Conservation (phyloP, 2,113 vertebrate genomes). For the Zapornia atra region DNA sequence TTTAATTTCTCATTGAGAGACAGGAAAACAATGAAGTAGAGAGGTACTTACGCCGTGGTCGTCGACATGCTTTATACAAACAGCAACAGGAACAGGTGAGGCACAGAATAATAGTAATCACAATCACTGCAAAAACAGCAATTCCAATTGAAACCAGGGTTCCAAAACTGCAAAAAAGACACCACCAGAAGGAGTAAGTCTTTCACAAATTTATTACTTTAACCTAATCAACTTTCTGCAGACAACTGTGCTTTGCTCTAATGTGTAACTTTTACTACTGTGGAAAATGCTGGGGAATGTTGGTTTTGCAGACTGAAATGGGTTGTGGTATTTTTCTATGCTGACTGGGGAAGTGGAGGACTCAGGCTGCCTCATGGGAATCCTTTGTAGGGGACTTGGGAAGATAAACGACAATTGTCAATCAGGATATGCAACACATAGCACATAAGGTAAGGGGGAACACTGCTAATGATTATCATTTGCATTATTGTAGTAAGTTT, state of each 20-base stretch:
- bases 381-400: too few species aligned
- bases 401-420: too few species aligned
- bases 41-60: constrained; percentile 81
- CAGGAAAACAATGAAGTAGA: not conserved
- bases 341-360: too few species aligned
- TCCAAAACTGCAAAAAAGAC: constrained; percentile 65
- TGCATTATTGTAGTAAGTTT: too few species aligned
- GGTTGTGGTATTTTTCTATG: too few species aligned
- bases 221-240: not conserved
- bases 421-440: too few species aligned
- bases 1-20: not conserved
- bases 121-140: constrained; percentile 4
- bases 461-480: too few species aligned
- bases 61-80: constrained; percentile 88
- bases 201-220: not conserved
- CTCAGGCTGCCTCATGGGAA: too few species aligned
- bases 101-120: constrained; percentile 82
- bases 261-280: not conserved
- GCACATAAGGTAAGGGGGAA: too few species aligned
- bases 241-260: not conserved
- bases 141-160: constrained; percentile 65
- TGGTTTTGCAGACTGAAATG: too few species aligned
- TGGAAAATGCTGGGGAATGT: too few species aligned
- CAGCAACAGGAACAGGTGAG: constrained; percentile 93
- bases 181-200: not conserved